Evolutionary conservation across 53 echinoderm and acorn worm species (phyloP).

Genomic region (Antedon mediterranea): DNA sequence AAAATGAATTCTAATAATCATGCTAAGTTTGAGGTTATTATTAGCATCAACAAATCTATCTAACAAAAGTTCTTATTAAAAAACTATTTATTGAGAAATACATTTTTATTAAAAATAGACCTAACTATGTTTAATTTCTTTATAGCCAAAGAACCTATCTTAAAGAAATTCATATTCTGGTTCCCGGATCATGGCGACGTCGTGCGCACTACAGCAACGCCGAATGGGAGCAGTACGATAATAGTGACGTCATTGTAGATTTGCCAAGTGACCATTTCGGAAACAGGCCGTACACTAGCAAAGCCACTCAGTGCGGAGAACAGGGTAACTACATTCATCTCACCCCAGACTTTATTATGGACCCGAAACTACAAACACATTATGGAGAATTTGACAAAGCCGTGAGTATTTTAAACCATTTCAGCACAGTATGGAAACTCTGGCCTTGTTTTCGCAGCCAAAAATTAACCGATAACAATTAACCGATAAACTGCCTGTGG

Average conservation of each 20-base stretch:
- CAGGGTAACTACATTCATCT: constrained; percentile 53
- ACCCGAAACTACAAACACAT: constrained; percentile 13
- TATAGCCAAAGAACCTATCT: constrained; percentile 59
- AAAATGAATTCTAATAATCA: too few species aligned
- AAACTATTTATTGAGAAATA: too few species aligned
- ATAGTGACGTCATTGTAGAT: constrained; percentile 72
- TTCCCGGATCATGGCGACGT: constrained; percentile 65
- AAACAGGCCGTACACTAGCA: constrained; percentile 61
- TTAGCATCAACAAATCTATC: too few species aligned
- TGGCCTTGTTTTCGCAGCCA: too few species aligned
- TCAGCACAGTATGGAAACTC: too few species aligned
- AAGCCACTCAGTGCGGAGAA: constrained; percentile 66
- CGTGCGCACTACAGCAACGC: constrained; percentile 23
- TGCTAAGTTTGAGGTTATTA: too few species aligned
- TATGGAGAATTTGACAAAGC: constrained; percentile 72
- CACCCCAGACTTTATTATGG: constrained; percentile 59
- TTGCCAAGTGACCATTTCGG: constrained; percentile 17
- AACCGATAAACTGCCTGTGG: too few species aligned
- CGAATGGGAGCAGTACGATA: constrained; percentile 69
- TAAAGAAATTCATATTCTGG: constrained; percentile 55
- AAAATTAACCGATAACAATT: too few species aligned
- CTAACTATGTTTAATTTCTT: background rate
- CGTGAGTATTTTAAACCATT: too few species aligned
- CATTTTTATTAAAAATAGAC: too few species aligned
- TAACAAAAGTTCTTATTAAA: too few species aligned